Conservation (phyloP, 2,113 vertebrate species). For the Hippocampus mohnikei region DNA sequence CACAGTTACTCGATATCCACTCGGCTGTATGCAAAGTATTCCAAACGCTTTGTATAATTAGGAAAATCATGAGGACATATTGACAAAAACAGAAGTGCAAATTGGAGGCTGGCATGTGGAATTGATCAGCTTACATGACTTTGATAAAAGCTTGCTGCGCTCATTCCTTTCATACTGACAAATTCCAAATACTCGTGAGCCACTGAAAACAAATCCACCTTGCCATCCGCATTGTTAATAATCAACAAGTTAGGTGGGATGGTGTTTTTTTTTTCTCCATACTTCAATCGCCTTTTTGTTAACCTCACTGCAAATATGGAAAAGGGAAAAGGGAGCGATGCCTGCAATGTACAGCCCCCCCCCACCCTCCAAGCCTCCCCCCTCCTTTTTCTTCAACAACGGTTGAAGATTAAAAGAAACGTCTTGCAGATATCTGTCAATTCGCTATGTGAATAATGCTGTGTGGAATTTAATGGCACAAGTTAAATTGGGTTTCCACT, state of each 20-base stretch:
- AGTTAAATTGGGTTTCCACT: slow-evolving; percentile 79
- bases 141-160: slow-evolving; percentile 55
- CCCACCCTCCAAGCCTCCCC: not conserved
- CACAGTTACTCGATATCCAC: slow-evolving; percentile 7
- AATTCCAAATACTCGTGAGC: slow-evolving; percentile 60
- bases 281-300: slow-evolving; percentile 75
- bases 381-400: slow-evolving; percentile 72
- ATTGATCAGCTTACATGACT: slow-evolving; percentile 60
- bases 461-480: slow-evolving; percentile 77
- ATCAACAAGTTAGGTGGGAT: slow-evolving; percentile 74
- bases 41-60: slow-evolving; percentile 31
- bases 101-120: slow-evolving; percentile 42
- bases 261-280: slow-evolving; percentile 54
- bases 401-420: slow-evolving; percentile 82
- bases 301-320: slow-evolving; percentile 74
- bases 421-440: slow-evolving; percentile 79
- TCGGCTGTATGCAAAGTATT: slow-evolving; percentile 14
- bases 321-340: slow-evolving; percentile 69
- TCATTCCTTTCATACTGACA: slow-evolving; percentile 58
- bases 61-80: slow-evolving; percentile 51
- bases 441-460: slow-evolving; percentile 77
- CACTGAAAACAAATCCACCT: slow-evolving; percentile 60
- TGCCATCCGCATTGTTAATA: slow-evolving; percentile 68
- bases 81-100: slow-evolving; percentile 36
- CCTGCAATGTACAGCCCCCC: slow-evolving; percentile 65